Base-by-base conservation (phyloP, 1,140 invertebrate species). In the Telenomus remus region DNA sequence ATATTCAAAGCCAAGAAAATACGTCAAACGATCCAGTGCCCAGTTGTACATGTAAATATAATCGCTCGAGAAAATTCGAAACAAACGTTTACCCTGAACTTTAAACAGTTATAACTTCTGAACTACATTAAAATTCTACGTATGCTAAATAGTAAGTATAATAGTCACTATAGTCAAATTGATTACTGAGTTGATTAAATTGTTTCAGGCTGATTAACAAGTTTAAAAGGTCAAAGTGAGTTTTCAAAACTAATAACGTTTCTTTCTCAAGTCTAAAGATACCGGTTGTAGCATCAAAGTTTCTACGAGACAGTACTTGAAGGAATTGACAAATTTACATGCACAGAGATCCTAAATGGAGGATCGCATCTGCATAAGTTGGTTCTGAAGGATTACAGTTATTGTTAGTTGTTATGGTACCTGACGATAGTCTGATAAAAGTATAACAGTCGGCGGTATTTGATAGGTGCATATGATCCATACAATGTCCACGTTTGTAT, bases 401-500 rank as follows among this genome's bases (percentile, higher is more conserved):
- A 27, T 6, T 27, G 19, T 27, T 27, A 6, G 19, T 27, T 27
- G 19, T 74, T 48, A n/a, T n/a, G 48, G 60, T 64, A 68, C 49
- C 69, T 77, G 59, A 68, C 59, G 63, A 72, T 69, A 71, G 35
- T 59, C 46, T 77, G 46, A 55, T 71, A 54, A 1, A 27, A 27
- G 49, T 46, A 49, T 37, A 34, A 71, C 53, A 42, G 39, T 47
- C 66, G 56, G 47, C 42, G 51, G 54, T 56, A 50, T 16, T 54
- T 53, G 51, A 59, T 37, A 63, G 57, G 72, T 76, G 65, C 72
- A 76, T 60, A 70, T 76, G 65, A 69, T 70, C 66, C 60, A 69
- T 76, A 76, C 44, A 70, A 73, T 60, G 61, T 65, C 64, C 69
- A 72, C 68, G 60, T 73, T 71, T 53, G 53, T n/a, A 55, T 72